These are phyloP conservation scores for Xenopus tropicalis DNA, from an alignment of 2,113 vertebrate species.

Conservation along the genomic window DNA sequence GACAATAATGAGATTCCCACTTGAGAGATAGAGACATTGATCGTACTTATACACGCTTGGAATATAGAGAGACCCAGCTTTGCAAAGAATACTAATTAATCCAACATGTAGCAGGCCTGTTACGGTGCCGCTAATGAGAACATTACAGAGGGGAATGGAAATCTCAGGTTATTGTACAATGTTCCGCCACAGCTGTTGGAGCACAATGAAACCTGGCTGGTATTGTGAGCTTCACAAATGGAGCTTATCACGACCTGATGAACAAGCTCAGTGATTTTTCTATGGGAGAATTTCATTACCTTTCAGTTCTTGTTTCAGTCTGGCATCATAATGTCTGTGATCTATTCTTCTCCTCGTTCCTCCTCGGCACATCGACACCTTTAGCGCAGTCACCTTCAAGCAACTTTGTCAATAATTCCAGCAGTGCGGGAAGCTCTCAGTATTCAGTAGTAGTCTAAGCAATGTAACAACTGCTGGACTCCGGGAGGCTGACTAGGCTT, in stretches of 20 bases:
- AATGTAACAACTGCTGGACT: too few relatives aligned
- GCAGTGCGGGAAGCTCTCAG: too few relatives aligned
- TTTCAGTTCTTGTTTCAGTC: neutral
- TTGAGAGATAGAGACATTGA: slow-evolving; percentile 22
- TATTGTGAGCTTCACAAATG: neutral
- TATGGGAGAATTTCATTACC: neutral
- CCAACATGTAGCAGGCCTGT: slow-evolving; percentile 16
- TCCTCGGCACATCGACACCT: too few relatives aligned
- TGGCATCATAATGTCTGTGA: neutral
- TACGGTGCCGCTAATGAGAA: slow-evolving; percentile 17
- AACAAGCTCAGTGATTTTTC: neutral
- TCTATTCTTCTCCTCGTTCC: too few relatives aligned
- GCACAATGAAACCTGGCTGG: neutral
- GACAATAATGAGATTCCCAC: slow-evolving; percentile 37
- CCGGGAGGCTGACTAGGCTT: too few relatives aligned
- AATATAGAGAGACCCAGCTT: slow-evolving; percentile 21
- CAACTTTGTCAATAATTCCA: too few relatives aligned
- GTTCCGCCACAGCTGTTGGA: neutral
- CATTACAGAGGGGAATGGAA: slow-evolving; percentile 11
- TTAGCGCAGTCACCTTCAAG: too few relatives aligned
- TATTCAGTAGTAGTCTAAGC: too few relatives aligned
- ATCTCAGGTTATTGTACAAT: slow-evolving; percentile 12
- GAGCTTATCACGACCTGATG: neutral
- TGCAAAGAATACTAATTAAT: slow-evolving; percentile 26
- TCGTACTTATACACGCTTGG: slow-evolving; percentile 13